Evolutionary conservation across 2,888 invertebrate species (phyloP).

Genomic region (Mesoligia furuncula): DNA sequence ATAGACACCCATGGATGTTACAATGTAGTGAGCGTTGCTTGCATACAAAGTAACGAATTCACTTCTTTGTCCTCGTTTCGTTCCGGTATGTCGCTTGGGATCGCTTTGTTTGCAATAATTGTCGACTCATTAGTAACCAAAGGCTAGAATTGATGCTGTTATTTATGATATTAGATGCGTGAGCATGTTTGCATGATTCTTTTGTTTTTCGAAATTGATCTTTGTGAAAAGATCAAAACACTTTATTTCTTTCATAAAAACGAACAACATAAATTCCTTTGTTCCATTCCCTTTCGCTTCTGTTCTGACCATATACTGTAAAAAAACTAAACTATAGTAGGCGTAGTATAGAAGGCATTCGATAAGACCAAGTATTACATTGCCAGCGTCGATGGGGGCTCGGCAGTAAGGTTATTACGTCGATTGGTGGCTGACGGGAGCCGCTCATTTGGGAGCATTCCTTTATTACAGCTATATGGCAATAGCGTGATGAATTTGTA

Average conservation of each 20-base stretch:
- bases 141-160: neutral
- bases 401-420: slow-evolving; percentile 57
- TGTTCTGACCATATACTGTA: slow-evolving; percentile 59
- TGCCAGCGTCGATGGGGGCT: slow-evolving; percentile 50
- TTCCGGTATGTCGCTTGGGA: slow-evolving; percentile 29
- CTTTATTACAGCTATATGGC: slow-evolving; percentile 59
- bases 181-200: too few relatives aligned
- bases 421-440: slow-evolving; percentile 61
- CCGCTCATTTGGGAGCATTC: slow-evolving; percentile 57
- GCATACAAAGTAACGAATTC: slow-evolving; percentile 36
- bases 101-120: slow-evolving; percentile 24
- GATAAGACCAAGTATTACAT: slow-evolving; percentile 66
- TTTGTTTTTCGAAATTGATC: too few relatives aligned
- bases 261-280: neutral
- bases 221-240: neutral
- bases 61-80: slow-evolving; percentile 38
- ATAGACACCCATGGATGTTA: slow-evolving; percentile 21
- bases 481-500: slow-evolving; percentile 60
- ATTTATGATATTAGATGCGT: neutral
- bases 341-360: slow-evolving; percentile 62
- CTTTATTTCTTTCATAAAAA: neutral
- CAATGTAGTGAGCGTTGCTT: slow-evolving; percentile 1
- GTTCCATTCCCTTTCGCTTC: slow-evolving; percentile 19
- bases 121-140: slow-evolving; percentile 14
- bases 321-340: slow-evolving; percentile 66